These are phyloP conservation scores for Crematogaster levior DNA, from an alignment of 2,888 invertebrate species.

Conservation along the genomic window DNA sequence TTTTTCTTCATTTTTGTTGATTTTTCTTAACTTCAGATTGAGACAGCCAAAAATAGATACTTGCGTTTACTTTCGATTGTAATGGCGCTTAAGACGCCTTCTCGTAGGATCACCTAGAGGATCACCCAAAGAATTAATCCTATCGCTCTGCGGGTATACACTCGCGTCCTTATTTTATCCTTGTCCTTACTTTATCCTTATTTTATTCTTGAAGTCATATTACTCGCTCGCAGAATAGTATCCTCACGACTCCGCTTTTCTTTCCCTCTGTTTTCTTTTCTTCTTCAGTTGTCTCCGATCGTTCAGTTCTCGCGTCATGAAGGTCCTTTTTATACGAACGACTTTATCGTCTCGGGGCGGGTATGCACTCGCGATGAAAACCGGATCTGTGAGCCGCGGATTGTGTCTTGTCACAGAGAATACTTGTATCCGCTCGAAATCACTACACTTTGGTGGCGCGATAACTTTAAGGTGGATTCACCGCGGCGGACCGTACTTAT, in stretches of 20 bases:
- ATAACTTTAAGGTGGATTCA: too few relatives aligned
- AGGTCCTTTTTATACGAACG: slow-evolving; percentile 60
- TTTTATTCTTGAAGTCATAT: slow-evolving; percentile 62
- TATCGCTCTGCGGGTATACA: slow-evolving; percentile 56
- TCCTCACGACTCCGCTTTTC: slow-evolving; percentile 67
- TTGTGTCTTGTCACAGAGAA: slow-evolving; percentile 64
- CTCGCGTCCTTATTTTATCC: slow-evolving; percentile 63
- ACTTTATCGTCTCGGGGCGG: slow-evolving; percentile 49
- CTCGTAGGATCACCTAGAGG: too few relatives aligned
- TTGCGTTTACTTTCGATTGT: slow-evolving; percentile 75
- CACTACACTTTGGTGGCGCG: slow-evolving; percentile 59
- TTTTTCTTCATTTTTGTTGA: too few relatives aligned
- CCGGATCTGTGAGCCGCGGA: slow-evolving; percentile 59
- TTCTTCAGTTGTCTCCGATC: neutral
- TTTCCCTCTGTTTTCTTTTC: neutral
- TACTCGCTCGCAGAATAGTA: slow-evolving; percentile 75
- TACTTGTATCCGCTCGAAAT: slow-evolving; percentile 62
- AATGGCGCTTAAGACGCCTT: slow-evolving; percentile 60
- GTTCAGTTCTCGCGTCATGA: slow-evolving; percentile 54
- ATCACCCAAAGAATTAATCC: slow-evolving; percentile 67
- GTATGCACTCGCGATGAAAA: slow-evolving; percentile 62
- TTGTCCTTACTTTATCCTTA: slow-evolving; percentile 64
- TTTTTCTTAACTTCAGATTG: neutral
- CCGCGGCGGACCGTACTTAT: too few relatives aligned
- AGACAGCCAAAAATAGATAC: slow-evolving; percentile 68